Base-by-base conservation (phyloP, 2,888 invertebrate genomes). In the Diarsia dahlii region DNA sequence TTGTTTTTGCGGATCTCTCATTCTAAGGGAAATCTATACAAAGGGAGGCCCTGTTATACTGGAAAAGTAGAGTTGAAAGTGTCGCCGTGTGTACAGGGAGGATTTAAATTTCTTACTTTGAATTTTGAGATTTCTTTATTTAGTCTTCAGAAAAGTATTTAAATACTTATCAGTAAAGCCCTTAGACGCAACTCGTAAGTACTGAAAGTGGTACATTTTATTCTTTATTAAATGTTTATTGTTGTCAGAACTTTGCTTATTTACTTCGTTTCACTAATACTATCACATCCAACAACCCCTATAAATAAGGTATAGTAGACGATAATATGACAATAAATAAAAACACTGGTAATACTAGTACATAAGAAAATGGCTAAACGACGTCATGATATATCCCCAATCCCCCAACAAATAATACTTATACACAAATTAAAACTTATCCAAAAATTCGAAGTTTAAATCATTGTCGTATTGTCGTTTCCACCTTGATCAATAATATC, bases 201-300 rank as follows among this genome's bases (percentile, higher is more conserved):
- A 18, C n/a, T 52, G 54, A 28, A 8, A 39, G 12, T 20, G 9
- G 5, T 80, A 45, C n/a, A 54, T 63, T 50, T 50, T 56, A 48
- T 28, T 52, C 0, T 64, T 58, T 52, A 81, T 74, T 78, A 81
- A 81, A 81, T 28, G 56, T 74, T 64, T 52, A 58, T 52, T 56
- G 23, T 74, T 64, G 18, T 72, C 28, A 15, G 39, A 64, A 0
- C 3, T 50, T 63, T 73, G 34, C 2, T 74, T 52, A 50, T 50
- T 80, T 50, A 34, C 15, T 80, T 18, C 13, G 6, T 50, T 9
- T 13, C n/a, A 9, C 4, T 46, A 18, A 18, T 28, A 4, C 18
- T 4, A 48, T 39, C 3, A 28, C 18, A 34, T 12, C 15, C 13
- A 0, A 13, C 20, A 12, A 39, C 13, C 23, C 52, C 5, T 23